Evolutionary conservation across 2,888 invertebrate genomes (phyloP).

Genomic region (Barypeithes pellucidus): DNA sequence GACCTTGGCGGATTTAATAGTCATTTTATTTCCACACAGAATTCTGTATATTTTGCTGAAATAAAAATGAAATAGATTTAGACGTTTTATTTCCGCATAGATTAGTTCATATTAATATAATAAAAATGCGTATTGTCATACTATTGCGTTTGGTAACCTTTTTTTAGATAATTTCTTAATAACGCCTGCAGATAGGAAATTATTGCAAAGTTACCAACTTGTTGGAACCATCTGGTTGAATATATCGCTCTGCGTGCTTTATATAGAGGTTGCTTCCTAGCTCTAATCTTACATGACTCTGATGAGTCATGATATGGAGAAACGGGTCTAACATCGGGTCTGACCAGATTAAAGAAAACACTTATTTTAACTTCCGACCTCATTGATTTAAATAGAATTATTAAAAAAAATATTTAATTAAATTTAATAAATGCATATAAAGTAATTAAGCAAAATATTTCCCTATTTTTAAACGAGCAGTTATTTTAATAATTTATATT

Average conservation of each 20-base stretch:
- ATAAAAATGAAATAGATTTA: constrained; percentile 22
- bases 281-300: too few relatives aligned
- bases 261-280: too few relatives aligned
- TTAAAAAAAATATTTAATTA: background rate
- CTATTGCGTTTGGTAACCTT: background rate
- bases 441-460: background rate
- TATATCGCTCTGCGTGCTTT: too few relatives aligned
- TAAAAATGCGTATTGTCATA: background rate
- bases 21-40: constrained; percentile 51
- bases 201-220: too few relatives aligned
- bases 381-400: background rate
- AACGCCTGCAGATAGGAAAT: too few relatives aligned
- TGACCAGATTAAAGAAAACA: too few relatives aligned
- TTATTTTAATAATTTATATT: background rate
- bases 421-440: constrained; percentile 6
- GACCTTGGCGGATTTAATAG: constrained; percentile 53
- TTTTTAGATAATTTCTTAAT: too few relatives aligned
- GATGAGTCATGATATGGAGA: too few relatives aligned
- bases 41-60: constrained; percentile 28
- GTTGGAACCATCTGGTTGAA: too few relatives aligned
- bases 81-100: constrained; percentile 18
- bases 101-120: background rate
- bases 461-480: background rate
- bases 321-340: too few relatives aligned
- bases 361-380: too few relatives aligned